phyloP scores from a whole-genome alignment of 2,888 invertebrate genomes.

The Temnothorax rugatulus region DNA sequence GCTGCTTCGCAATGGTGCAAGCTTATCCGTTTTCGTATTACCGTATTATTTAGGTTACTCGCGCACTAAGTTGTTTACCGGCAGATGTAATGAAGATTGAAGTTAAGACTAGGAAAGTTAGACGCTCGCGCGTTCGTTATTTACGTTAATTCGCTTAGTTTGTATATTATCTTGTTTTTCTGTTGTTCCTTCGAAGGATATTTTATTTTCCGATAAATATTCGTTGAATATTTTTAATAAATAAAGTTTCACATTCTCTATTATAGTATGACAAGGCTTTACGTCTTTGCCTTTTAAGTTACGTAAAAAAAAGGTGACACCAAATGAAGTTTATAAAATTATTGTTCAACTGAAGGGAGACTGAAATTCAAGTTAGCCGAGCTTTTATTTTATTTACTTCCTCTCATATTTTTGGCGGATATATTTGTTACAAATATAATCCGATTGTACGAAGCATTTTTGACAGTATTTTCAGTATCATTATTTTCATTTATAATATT shows the following conservation, averaged over 20 bases:
- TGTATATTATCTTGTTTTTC: constrained; percentile 13
- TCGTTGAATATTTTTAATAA: constrained; percentile 15
- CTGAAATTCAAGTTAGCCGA: not conserved
- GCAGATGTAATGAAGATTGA: constrained; percentile 49
- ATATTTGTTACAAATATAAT: not conserved
- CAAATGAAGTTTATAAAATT: constrained; percentile 8
- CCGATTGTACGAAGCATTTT: not conserved
- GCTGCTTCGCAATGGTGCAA: constrained; percentile 8
- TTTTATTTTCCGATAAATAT: not conserved
- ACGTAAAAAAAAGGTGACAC: not conserved
- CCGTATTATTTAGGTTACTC: constrained; percentile 47
- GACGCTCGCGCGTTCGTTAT: constrained; percentile 23
- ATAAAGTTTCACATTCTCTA: not conserved
- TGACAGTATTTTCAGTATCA: not conserved
- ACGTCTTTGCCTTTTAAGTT: not conserved
- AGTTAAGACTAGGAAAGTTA: constrained; percentile 41
- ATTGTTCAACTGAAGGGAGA: not conserved
- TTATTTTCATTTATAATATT: not conserved
- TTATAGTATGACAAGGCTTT: not conserved
- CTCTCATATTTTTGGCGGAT: not conserved
- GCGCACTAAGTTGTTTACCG: constrained; percentile 47
- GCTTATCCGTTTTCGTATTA: constrained; percentile 44
- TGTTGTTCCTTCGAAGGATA: not conserved
- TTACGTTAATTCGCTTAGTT: constrained; percentile 44
- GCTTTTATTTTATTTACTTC: not conserved